phyloP scores from a whole-genome alignment of 2,888 invertebrate genomes.

The Odontomyia ornata region DNA sequence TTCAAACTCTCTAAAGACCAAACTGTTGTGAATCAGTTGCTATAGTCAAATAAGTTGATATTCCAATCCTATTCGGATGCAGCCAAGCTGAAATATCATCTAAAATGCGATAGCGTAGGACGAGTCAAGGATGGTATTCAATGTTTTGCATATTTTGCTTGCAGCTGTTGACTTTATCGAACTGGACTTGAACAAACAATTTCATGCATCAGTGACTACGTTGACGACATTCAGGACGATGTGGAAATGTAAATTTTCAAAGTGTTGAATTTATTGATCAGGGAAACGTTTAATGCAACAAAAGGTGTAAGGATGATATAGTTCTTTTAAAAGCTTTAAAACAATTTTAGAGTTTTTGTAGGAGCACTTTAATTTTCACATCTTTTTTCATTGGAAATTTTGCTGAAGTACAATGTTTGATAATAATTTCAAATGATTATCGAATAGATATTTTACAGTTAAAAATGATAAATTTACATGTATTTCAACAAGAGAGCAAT shows the following conservation, averaged over 20 bases:
- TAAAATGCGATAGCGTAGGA: neutral
- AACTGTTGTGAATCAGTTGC: neutral
- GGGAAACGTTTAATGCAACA: neutral
- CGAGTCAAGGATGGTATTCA: neutral
- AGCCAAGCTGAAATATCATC: conserved; percentile 19
- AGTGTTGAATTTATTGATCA: conserved; percentile 16
- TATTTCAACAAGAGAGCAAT: too few relatives aligned
- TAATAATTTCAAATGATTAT: too few relatives aligned
- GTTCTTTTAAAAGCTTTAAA: too few relatives aligned
- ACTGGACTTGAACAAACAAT: conserved; percentile 23
- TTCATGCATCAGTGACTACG: conserved; percentile 7
- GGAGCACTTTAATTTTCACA: too few relatives aligned
- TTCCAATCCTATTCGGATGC: neutral
- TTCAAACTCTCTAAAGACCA: neutral
- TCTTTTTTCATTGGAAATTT: too few relatives aligned
- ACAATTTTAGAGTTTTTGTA: too few relatives aligned
- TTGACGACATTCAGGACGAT: neutral
- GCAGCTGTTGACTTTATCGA: conserved; percentile 18
- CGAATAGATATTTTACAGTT: too few relatives aligned
- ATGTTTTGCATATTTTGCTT: conserved; percentile 6
- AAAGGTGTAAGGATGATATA: too few relatives aligned
- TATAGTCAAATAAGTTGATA: neutral
- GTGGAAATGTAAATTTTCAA: conserved; percentile 16
- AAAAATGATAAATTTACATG: too few relatives aligned
- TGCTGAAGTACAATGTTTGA: too few relatives aligned